These are phyloP conservation scores for Drosophila pegasa DNA, from an alignment of 2,888 invertebrate species.

Conservation along the genomic window DNA sequence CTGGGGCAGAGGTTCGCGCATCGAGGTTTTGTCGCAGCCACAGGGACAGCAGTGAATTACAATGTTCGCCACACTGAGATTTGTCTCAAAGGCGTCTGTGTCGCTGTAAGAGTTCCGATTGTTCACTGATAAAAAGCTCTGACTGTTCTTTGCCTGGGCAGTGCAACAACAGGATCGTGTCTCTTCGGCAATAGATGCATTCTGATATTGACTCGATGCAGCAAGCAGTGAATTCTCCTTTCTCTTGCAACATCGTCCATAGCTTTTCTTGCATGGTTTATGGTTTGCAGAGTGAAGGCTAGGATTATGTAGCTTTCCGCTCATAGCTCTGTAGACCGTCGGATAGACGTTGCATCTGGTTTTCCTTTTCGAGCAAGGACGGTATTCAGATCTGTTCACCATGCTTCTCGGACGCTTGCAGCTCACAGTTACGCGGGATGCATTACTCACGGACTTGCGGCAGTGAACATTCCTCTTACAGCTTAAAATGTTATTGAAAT, in stretches of 20 bases:
- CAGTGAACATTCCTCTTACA: background rate
- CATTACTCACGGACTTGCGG: constrained; percentile 1
- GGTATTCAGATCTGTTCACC: background rate
- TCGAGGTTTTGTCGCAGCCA: no score
- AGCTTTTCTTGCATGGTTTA: constrained; percentile 5
- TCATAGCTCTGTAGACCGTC: constrained; percentile 34
- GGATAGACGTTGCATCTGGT: constrained; percentile 41
- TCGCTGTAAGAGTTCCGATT: background rate
- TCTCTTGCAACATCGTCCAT: constrained; percentile 29
- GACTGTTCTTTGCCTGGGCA: background rate
- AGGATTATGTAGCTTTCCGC: constrained; percentile 38
- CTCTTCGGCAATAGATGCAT: background rate
- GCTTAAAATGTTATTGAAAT: background rate
- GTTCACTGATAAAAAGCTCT: background rate
- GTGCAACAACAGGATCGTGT: background rate
- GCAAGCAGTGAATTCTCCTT: background rate
- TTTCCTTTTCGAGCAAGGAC: background rate
- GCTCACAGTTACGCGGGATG: background rate
- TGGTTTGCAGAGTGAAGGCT: constrained; percentile 5
- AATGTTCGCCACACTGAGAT: no score
- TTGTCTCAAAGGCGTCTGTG: no score
- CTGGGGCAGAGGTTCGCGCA: no score
- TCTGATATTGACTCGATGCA: background rate
- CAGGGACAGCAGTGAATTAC: no score
- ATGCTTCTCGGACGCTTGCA: background rate